Percentiles rank a stretch among this genome's conserved stretches.
phyloP scores from a whole-genome alignment of 2,797 vertebrate species.

The Gallinago nigripennis region DNA sequence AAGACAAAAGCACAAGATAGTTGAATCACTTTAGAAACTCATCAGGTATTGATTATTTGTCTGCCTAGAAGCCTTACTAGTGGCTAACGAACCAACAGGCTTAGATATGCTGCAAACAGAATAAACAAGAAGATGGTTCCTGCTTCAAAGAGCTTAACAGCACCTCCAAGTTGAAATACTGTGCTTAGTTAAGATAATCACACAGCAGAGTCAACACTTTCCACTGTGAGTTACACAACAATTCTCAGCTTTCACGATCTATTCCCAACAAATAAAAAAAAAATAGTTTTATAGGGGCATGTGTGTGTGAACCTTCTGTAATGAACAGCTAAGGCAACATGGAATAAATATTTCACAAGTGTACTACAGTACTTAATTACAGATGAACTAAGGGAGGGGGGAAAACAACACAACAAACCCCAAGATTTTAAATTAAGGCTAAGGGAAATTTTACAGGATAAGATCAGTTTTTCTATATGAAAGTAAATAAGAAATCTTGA shows the following conservation, averaged over 20 bases:
- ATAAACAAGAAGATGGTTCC: not conserved
- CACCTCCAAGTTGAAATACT: constrained; percentile 43
- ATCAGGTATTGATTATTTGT: not conserved
- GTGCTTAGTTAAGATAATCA: not conserved
- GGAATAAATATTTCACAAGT: constrained; percentile 20
- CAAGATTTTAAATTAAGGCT: not conserved
- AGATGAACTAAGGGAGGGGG: not conserved
- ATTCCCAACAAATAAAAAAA: not conserved
- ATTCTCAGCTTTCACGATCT: not conserved
- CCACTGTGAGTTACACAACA: not conserved
- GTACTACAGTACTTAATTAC: not conserved
- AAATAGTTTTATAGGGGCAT: not conserved
- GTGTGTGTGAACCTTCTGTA: not conserved
- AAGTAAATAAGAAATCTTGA: not conserved
- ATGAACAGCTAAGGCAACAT: not conserved
- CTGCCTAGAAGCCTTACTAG: not conserved
- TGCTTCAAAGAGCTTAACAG: constrained; percentile 23
- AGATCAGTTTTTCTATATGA: not conserved
- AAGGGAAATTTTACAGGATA: fast-evolving
- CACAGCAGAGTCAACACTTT: not conserved
- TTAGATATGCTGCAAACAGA: not conserved
- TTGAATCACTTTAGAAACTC: not conserved
- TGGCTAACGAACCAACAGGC: not conserved
- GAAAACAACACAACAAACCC: fast-evolving
- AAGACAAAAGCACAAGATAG: not conserved